Percentiles rank a stretch among this genome's conserved stretches.
Conservation (phyloP, 2,888 invertebrate species). For the Acrobasis repandana region DNA sequence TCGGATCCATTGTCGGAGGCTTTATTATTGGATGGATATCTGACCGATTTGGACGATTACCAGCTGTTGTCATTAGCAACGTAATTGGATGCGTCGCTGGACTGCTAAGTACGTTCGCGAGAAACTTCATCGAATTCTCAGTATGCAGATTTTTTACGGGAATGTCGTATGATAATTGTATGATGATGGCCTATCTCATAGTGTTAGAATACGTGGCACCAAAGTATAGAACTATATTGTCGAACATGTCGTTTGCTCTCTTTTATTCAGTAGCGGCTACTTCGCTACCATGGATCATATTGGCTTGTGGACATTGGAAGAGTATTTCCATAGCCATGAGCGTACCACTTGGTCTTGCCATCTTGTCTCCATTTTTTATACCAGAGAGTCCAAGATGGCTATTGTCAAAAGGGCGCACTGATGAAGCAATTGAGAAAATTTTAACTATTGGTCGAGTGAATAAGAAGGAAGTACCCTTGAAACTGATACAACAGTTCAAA, state of each 20-base stretch:
- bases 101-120: constrained; percentile 48
- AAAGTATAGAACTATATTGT: constrained; percentile 55
- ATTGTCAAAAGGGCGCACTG: constrained; percentile 54
- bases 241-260: constrained; percentile 54
- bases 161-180: constrained; percentile 60
- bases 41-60: constrained; percentile 58
- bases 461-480: constrained; percentile 49
- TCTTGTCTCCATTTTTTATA: constrained; percentile 51
- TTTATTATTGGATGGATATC: constrained; percentile 56
- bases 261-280: constrained; percentile 53
- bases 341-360: constrained; percentile 48
- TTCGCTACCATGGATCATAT: constrained; percentile 53
- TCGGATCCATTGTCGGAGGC: constrained; percentile 58
- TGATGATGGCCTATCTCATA: constrained; percentile 58
- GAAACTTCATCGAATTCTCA: constrained; percentile 50
- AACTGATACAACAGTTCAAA: constrained; percentile 55
- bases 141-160: constrained; percentile 57
- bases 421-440: constrained; percentile 55
- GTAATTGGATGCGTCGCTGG: constrained; percentile 54
- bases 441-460: constrained; percentile 54
- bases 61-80: constrained; percentile 50
- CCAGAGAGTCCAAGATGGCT: constrained; percentile 65
- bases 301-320: constrained; percentile 60
- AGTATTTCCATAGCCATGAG: constrained; percentile 56
- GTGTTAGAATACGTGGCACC: constrained; percentile 61